Base-by-base conservation (phyloP, 2,113 vertebrate species). In the Centropus unirufus region DNA sequence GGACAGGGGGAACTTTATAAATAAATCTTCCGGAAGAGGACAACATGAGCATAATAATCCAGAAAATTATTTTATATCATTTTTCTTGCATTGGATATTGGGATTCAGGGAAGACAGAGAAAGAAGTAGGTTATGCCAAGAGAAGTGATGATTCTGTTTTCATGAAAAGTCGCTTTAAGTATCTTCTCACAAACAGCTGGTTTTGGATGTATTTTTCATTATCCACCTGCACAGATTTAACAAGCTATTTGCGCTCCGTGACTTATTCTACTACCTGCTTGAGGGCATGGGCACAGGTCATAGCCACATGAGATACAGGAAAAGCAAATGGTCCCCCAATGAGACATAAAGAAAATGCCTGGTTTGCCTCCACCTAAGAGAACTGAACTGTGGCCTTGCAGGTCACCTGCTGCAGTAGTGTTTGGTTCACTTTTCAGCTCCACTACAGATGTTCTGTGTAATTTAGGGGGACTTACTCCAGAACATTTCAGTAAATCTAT, bases 201-300 rank as follows among this genome's bases (percentile, higher is more conserved):
- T 70, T 74, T 93, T 14, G 9, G 34, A 36, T 87, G 63, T 42
- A 42, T 84, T 89, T 89, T 95, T 58, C 51, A 68, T 92, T 85
- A 85, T 66, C 85, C 49, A 77, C 85, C 51, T 83, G 68, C 83
- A 81, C 51, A 78, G 70, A 46, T 70, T 79, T 94, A 89, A 75
- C 54, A 72, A 75, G 61, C 32, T 81, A 51, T 93, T 94, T 86
- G 16, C 2, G 3, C 79, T 74, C 63, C 77, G 51, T 83, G 79
- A 86, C 90, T 90, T 88, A 54, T 62, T 93, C 85, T 92, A 72
- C 72, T 95, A 42, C 79, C n/a, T 83, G 72, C 72, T 90, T 73
- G 59, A 93, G 68, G 63, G 39, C 72, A 84, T 13, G 27, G 83
- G 92, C 93, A 79, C 42, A 80, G 88, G 78, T 88, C 90, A 34